Percentiles rank a stretch among this genome's conserved stretches.
phyloP scores from a whole-genome alignment of 2,797 vertebrate genomes.

The Enteromius fasciolatus region DNA sequence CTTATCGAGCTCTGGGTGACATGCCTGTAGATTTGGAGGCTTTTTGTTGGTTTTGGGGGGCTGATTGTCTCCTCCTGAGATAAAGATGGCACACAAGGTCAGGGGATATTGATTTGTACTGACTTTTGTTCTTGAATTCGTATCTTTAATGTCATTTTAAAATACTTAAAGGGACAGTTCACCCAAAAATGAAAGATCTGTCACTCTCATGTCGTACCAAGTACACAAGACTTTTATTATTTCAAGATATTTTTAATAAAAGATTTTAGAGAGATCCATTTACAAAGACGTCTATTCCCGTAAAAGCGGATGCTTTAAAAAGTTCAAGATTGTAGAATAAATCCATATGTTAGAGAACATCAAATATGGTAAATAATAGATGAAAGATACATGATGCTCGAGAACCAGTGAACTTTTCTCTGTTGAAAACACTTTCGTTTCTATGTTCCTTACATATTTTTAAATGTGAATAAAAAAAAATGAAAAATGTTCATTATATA shows the following conservation, averaged over 20 bases:
- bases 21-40: slow-evolving; percentile 18
- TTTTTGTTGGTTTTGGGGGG: slow-evolving; percentile 5
- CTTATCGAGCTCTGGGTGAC: slow-evolving; percentile 13
- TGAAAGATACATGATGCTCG: not conserved
- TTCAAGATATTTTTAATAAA: not conserved
- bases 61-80: slow-evolving; percentile 6
- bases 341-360: not conserved
- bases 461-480: slow-evolving; percentile 1
- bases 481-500: not conserved
- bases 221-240: not conserved
- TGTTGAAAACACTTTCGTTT: not conserved
- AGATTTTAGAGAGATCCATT: not conserved
- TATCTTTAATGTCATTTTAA: slow-evolving; percentile 30
- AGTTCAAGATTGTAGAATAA: not conserved
- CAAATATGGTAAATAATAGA: not conserved
- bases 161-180: not conserved
- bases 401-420: too few relatives aligned
- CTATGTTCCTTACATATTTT: not conserved
- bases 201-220: not conserved
- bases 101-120: slow-evolving; percentile 2
- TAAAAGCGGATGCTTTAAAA: not conserved
- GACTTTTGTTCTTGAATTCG: slow-evolving; percentile 9
- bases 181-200: not conserved
- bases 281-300: not conserved
- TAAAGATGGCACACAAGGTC: slow-evolving; percentile 22